phyloP scores from a whole-genome alignment of 1,140 invertebrate species.

The Drosophila nebulosa region DNA sequence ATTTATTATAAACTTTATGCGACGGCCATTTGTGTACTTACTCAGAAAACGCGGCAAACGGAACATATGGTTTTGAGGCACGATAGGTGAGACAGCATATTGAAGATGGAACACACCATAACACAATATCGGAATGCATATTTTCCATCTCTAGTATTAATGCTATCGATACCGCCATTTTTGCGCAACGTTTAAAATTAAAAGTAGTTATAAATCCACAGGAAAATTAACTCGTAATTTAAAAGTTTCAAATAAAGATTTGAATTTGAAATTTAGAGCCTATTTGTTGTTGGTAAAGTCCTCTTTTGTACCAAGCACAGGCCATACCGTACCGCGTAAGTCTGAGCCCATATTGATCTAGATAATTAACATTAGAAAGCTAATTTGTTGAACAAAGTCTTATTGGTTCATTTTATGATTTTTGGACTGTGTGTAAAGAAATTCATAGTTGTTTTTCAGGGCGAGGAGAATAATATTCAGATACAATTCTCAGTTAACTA shows the following conservation, averaged over 20 bases:
- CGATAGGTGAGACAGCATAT: not conserved
- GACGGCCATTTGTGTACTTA: not conserved
- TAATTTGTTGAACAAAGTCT: constrained; percentile 65
- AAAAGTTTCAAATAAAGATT: no score
- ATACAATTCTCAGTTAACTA: constrained; percentile 44
- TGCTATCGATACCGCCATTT: not conserved
- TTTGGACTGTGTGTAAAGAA: constrained; percentile 39
- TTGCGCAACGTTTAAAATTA: not conserved
- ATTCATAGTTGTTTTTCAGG: constrained; percentile 15
- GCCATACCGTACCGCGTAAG: constrained; percentile 12
- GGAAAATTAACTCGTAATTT: no score
- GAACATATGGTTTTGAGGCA: not conserved
- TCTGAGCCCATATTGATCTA: constrained; percentile 46
- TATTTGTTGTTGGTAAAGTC: not conserved
- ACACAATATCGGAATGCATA: no score
- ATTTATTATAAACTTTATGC: not conserved
- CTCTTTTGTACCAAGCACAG: constrained; percentile 31
- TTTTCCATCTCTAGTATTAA: no score
- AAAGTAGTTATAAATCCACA: not conserved
- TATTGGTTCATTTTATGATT: constrained; percentile 45
- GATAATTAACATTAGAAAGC: constrained; percentile 54
- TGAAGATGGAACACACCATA: no score
- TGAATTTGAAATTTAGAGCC: not conserved
- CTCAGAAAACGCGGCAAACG: constrained; percentile 14
- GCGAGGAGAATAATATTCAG: not conserved